Conservation (phyloP, 2,888 invertebrate species). For the Latrodectus hesperus region DNA sequence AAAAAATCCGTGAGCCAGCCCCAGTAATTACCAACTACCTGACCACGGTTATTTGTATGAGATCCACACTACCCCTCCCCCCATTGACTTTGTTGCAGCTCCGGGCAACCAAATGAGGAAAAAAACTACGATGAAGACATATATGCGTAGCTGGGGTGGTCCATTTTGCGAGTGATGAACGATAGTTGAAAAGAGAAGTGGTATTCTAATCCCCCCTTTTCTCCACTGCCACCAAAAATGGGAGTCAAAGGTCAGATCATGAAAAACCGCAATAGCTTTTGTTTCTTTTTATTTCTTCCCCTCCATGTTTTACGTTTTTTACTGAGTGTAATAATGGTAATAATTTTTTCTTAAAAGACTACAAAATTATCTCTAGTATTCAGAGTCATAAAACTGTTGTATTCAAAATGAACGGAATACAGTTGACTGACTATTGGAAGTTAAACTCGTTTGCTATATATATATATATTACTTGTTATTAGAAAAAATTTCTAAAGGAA, state of each 20-base stretch:
- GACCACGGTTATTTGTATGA: conserved; percentile 59
- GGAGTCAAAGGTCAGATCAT: conserved; percentile 36
- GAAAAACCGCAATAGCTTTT: conserved; percentile 52
- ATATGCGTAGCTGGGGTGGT: conserved; percentile 60
- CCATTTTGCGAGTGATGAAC: conserved; percentile 28
- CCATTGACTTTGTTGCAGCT: conserved; percentile 37
- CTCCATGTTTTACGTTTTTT: conserved; percentile 19
- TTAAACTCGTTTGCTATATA: no score
- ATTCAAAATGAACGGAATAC: no score
- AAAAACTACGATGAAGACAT: conserved; percentile 49
- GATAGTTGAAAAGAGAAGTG: conserved; percentile 1
- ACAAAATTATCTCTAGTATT: no score
- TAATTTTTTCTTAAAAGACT: not conserved
- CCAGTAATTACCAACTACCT: conserved; percentile 61
- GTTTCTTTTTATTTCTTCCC: not conserved
- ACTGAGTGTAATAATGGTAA: conserved; percentile 34
- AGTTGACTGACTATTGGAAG: no score
- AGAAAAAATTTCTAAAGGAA: no score
- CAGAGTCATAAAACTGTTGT: no score
- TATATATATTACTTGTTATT: no score
- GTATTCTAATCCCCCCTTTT: not conserved
- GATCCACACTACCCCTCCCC: not conserved
- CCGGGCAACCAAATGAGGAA: conserved; percentile 29
- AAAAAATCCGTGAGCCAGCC: conserved; percentile 32
- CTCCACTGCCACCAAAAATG: conserved; percentile 1